Base-by-base conservation (phyloP, 2,113 vertebrate species). In the Anarhynchus alexandrinus region DNA sequence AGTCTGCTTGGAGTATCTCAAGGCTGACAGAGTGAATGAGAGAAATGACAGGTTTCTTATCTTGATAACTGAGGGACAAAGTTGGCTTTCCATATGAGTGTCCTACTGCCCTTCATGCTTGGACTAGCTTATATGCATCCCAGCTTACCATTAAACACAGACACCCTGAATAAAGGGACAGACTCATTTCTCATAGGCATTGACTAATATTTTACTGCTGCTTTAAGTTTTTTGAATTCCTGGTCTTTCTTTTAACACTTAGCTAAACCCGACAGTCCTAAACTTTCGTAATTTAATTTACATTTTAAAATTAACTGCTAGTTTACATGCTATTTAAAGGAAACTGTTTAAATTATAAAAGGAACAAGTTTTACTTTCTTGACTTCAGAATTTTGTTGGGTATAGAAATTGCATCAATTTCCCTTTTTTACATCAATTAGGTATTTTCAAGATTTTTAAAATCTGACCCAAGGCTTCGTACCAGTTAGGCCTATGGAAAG, bases 11-110 rank as follows among this genome's bases (percentile, higher is more conserved):
- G 98, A 98, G 98, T 99, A 98, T 99, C 99, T 99, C 99, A 99
- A 99, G 99, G 99, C 99, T 99, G 99, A 99, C 99, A 99, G 98
- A 99, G 98, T 99, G 99, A 99, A 99, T 99, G 99, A 99, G 99
- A 98, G 99, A 99, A 99, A 99, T 99, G 99, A 99, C 99, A 99
- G 99, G 99, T 99, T 99, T 99, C 99, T 99, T 99, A 99, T 99
- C 99, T 99, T 99, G 98, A 99, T 98, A 98, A 98, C 98, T 98
- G 98, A 98, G 98, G 98, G 97, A 98, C 98, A 98, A 97, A 98
- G 97, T 98, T 98, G 98, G 98, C 98, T 98, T 99, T 98, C 98
- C 98, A 98, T 98, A 97, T 69, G 97, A 98, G 98, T 98, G 98
- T 99, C 99, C 99, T 97, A 98, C 99, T 99, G 99, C 99, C 99